Evolutionary conservation across 2,888 invertebrate genomes (phyloP).

Genomic region (Patella caerulea): DNA sequence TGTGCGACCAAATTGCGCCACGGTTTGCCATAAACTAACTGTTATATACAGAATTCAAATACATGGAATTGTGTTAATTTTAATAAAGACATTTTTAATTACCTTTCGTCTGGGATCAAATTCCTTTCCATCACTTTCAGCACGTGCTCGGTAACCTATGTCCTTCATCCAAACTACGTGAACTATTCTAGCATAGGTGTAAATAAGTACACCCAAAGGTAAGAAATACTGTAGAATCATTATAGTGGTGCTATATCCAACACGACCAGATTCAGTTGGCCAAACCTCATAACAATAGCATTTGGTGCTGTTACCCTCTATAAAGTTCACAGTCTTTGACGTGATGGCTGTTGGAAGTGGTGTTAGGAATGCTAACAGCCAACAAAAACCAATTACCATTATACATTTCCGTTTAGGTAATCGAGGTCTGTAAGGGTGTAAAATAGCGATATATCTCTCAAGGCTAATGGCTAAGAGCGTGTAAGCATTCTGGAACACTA

Average conservation of each 20-base stretch:
- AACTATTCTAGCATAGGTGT: conserved; percentile 88
- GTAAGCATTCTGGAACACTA: conserved; percentile 83
- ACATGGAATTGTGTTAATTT: too few species aligned
- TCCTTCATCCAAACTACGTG: conserved; percentile 89
- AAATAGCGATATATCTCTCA: conserved; percentile 90
- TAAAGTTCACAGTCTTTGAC: conserved; percentile 71
- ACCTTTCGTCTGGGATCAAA: conserved; percentile 7
- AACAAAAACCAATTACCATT: conserved; percentile 80
- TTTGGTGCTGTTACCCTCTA: background rate
- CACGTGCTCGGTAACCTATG: conserved; percentile 68
- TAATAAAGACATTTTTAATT: background rate
- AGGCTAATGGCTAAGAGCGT: conserved; percentile 90
- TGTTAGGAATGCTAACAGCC: conserved; percentile 83
- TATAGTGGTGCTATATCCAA: conserved; percentile 80
- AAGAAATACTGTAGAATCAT: conserved; percentile 86
- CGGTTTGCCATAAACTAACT: too few species aligned
- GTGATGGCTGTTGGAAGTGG: conserved; percentile 86
- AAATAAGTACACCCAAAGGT: conserved; percentile 83
- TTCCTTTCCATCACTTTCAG: background rate
- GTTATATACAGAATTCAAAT: too few species aligned
- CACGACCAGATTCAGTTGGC: conserved; percentile 18
- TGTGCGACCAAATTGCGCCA: too few species aligned
- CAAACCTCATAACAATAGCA: conserved; percentile 16
- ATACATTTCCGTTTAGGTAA: conserved; percentile 82
- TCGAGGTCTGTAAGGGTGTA: conserved; percentile 87